Evolutionary conservation across 2,113 vertebrate species (phyloP), one percentile per base, ranked within the genome.

Genomic region (Notothenia rossii): DNA sequence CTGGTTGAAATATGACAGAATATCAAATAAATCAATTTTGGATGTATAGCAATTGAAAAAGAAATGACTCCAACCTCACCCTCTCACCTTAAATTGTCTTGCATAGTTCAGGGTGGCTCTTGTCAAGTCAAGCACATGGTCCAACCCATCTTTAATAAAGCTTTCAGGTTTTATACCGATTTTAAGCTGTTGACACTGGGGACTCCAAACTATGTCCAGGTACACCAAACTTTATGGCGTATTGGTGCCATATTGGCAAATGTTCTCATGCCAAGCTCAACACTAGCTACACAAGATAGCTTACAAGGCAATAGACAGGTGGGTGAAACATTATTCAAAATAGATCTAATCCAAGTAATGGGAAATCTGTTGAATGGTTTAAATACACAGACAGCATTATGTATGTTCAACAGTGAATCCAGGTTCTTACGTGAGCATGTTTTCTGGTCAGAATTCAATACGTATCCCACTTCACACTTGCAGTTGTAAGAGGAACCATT

Each of bases 361-460:
- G 18, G 63, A 25, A 82, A 29, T 5, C 0, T 13, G 7, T 51
- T 65, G 18, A 58, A 59, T 50, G 15, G 11, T 43, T 33, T 54
- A 8, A 84, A 20, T 29, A 14, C 22, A 68, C 5, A 54, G 5
- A 36, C 29, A 69, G 3, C 2, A 45, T 60, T 17, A 58, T 46
- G 15, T 36, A 74, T 25, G 29, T 9, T 20, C 7, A 56, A 17
- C 59, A 64, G 56, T 64, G 51, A 29, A 0, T 25, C 29, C 17
- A 75, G 3, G 69, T 61, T 36, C 91, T 91, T 91, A 92, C 91
- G 87, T 87, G 95, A 95, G 69, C 96, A 96, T 0, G 94, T 96
- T 84, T 91, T 96, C 79, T 75, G 55, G 70, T 96, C 95, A 72
- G 88, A 79, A 53, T 95, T 96, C 88, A 97, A 75, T 51, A 85